A percentile compares a stretch with the other conserved stretches of the same genome.
Evolutionary conservation across 2,888 invertebrate genomes (phyloP).

Genomic region (Lithophane semibrunnea): DNA sequence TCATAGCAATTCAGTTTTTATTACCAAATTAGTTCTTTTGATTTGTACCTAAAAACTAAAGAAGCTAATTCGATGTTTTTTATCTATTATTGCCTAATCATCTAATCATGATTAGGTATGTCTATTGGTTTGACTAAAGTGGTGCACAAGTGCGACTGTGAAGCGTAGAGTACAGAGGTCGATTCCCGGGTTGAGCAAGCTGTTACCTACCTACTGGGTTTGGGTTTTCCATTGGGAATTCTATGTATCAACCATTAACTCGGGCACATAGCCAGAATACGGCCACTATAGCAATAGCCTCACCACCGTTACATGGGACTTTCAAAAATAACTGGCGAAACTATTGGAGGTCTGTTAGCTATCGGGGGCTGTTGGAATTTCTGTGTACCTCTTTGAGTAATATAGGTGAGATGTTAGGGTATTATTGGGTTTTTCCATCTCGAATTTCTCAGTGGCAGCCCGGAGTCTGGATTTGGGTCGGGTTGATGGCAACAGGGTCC

Average conservation of each 20-base stretch:
- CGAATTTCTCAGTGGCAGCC: too few species aligned
- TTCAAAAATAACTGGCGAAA: background rate
- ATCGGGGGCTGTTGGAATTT: background rate
- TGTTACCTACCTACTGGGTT: too few species aligned
- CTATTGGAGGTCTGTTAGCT: background rate
- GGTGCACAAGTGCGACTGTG: background rate
- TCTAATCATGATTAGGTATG: background rate
- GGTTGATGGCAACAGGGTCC: too few species aligned
- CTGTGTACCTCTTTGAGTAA: background rate
- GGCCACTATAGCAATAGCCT: background rate
- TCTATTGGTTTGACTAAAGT: background rate
- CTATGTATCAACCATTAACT: background rate
- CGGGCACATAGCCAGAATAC: background rate
- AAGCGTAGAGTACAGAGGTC: background rate
- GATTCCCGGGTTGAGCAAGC: too few species aligned
- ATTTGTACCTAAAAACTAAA: background rate
- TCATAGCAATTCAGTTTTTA: constrained; percentile 21
- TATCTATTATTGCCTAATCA: background rate
- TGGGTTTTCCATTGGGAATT: background rate
- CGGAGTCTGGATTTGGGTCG: too few species aligned
- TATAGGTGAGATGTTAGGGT: background rate
- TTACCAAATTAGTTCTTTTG: constrained; percentile 9
- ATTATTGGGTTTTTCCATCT: too few species aligned
- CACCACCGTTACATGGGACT: background rate
- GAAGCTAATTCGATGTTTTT: constrained; percentile 1